Evolutionary conservation across 1,140 invertebrate species (phyloP), one percentile per base, ranked within the genome.

Genomic region (Varroa destructor): DNA sequence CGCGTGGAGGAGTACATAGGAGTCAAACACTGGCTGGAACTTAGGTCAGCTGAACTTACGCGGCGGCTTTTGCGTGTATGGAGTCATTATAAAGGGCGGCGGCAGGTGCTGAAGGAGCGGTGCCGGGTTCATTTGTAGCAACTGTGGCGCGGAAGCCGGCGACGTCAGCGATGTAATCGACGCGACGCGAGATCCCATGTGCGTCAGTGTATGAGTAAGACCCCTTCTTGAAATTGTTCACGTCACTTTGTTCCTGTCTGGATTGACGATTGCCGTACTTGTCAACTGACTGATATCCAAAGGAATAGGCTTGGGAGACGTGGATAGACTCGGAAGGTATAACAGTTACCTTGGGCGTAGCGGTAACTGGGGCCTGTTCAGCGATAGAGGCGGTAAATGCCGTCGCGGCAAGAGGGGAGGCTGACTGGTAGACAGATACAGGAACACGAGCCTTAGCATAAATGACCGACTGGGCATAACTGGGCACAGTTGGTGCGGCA

Each of bases 101-200:
- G 14, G 61, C 61, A 12, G 61, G 61, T 43, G 61, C 61, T 67
- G 61, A 67, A 25, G 61, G 61, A 12, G 61, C 61, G 40, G 61
- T 74, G 14, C 74, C 74, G 2, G 74, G 74, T 10, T 75, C 74
- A 70, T 75, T 75, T 40, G 73, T 75, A 46, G 72, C 72, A 67
- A 75, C 74, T 67, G 71, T 72, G 42, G 74, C 74, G 55, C 74
- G 43, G 73, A 75, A 75, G 8, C 74, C 74, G 55, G 72, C 36
- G 46, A 72, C 72, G 51, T 75, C 74, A n/a, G 74, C 74, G n/a
- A 75, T 37, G 74, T 75, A 75, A 43, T 75, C 74, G 5, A 75
- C 74, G 55, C 71, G 71, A 51, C 74, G 71, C 58, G 73, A 75
- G 43, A 75, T 67, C 46, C 74, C 73, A 14, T 73, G 71, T 1